phyloP scores from a whole-genome alignment of 2,797 vertebrate genomes.

The Philypnodon macrostomus region DNA sequence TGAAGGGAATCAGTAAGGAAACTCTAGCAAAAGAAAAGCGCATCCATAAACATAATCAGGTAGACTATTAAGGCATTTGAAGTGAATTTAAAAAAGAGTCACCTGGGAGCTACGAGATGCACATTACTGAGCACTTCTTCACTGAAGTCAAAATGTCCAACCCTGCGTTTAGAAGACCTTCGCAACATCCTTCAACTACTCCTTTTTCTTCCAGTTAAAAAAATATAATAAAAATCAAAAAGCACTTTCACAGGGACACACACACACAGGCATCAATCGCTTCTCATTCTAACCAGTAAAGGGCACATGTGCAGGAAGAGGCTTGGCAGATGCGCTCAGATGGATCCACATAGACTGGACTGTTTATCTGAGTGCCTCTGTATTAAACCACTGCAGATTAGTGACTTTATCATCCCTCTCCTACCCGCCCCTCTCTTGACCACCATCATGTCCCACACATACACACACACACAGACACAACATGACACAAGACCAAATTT shows the following conservation, averaged over 20 bases:
- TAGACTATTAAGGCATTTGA: not conserved
- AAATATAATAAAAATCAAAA: slow-evolving; percentile 18
- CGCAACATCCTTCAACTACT: slow-evolving; percentile 54
- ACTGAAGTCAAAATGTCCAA: slow-evolving; percentile 74
- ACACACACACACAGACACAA: not conserved
- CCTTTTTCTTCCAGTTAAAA: slow-evolving; percentile 23
- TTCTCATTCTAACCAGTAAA: slow-evolving; percentile 29
- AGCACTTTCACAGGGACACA: slow-evolving; percentile 19
- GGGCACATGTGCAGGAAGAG: slow-evolving; percentile 35
- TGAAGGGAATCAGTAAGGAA: not conserved
- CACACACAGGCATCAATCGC: slow-evolving; percentile 6
- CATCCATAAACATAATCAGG: not conserved
- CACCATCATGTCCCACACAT: slow-evolving; percentile 15
- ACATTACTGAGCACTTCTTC: slow-evolving; percentile 64
- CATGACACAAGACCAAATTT: not conserved
- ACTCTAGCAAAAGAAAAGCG: not conserved
- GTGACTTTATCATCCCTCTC: slow-evolving; percentile 22
- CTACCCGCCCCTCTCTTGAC: slow-evolving; percentile 13
- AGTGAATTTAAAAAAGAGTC: slow-evolving; percentile 26
- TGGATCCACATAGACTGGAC: slow-evolving; percentile 42
- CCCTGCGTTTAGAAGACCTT: slow-evolving; percentile 58
- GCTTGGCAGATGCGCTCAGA: slow-evolving; percentile 41
- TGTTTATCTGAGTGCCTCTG: slow-evolving; percentile 54
- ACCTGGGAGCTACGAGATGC: slow-evolving; percentile 60
- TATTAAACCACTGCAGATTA: slow-evolving; percentile 58